These are phyloP conservation scores for Pemphredon lugubris DNA, from an alignment of 2,888 invertebrate species.

Conservation along the genomic window DNA sequence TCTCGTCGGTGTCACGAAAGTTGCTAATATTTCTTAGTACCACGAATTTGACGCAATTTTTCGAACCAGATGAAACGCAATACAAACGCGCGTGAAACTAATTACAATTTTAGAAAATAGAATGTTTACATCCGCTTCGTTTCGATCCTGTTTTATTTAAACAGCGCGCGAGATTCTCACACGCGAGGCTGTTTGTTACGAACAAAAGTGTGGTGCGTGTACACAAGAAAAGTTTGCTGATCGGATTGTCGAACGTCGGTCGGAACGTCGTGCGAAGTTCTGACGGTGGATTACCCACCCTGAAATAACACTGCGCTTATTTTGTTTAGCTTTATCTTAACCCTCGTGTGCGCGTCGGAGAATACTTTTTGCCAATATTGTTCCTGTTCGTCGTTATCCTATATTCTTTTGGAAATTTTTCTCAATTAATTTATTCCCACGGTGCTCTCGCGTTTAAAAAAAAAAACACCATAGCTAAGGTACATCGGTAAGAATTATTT, in stretches of 20 bases:
- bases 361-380: constrained; percentile 43
- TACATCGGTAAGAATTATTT: no score
- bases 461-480: no score
- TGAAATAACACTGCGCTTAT: constrained; percentile 47
- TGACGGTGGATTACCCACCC: constrained; percentile 49
- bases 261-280: constrained; percentile 20
- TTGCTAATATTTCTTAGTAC: no score
- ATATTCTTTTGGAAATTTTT: neutral
- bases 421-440: neutral
- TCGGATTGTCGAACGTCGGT: constrained; percentile 41
- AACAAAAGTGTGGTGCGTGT: constrained; percentile 3
- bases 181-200: constrained; percentile 9
- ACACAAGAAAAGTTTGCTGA: constrained; percentile 50
- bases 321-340: constrained; percentile 15
- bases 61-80: no score
- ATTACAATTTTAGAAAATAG: neutral
- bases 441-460: no score
- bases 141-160: neutral
- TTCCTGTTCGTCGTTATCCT: constrained; percentile 1
- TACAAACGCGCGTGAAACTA: no score
- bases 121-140: neutral
- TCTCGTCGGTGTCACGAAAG: no score
- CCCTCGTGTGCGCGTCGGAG: constrained; percentile 2
- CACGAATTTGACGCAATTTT: no score
- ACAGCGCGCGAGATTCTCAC: constrained; percentile 1